Evolutionary conservation across 2,113 vertebrate species (phyloP).

Genomic region (Excalfactoria chinensis): DNA sequence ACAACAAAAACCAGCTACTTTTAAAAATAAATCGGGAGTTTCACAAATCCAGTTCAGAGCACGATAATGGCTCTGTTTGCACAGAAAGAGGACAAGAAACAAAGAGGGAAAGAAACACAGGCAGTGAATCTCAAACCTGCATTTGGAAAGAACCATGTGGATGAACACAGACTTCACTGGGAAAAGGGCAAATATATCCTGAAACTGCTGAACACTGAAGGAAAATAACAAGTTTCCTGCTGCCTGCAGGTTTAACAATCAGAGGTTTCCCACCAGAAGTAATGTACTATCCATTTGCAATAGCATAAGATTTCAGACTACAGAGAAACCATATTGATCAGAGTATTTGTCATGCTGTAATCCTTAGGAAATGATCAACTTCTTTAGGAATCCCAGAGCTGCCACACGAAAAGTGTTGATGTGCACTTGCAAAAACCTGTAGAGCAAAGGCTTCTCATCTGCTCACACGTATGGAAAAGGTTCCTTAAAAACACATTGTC

Average conservation of each 20-base stretch:
- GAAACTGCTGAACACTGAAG: not conserved
- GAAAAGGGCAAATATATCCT: fast-evolving
- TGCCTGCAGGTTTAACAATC: not conserved
- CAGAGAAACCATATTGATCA: not conserved
- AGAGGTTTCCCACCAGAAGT: not conserved
- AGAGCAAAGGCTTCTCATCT: not conserved
- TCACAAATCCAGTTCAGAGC: not conserved
- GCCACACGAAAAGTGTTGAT: not conserved
- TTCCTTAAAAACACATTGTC: not conserved
- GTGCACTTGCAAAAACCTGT: not conserved
- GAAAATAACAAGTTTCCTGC: not conserved
- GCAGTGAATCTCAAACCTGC: not conserved
- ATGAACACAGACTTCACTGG: fast-evolving
- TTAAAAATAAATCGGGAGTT: not conserved
- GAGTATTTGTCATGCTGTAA: not conserved
- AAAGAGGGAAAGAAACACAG: not conserved
- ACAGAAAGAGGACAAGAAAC: not conserved
- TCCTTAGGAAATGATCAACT: not conserved
- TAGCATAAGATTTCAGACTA: not conserved
- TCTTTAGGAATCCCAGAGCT: not conserved
- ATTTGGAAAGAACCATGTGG: not conserved
- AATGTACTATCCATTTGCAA: not conserved
- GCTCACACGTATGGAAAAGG: fast-evolving
- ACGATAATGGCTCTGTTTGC: fast-evolving
- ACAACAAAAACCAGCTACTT: not conserved